Evolutionary conservation across 1,140 invertebrate species (phyloP), one percentile per base, ranked within the genome.

Genomic region (Coenobita brevimanus): DNA sequence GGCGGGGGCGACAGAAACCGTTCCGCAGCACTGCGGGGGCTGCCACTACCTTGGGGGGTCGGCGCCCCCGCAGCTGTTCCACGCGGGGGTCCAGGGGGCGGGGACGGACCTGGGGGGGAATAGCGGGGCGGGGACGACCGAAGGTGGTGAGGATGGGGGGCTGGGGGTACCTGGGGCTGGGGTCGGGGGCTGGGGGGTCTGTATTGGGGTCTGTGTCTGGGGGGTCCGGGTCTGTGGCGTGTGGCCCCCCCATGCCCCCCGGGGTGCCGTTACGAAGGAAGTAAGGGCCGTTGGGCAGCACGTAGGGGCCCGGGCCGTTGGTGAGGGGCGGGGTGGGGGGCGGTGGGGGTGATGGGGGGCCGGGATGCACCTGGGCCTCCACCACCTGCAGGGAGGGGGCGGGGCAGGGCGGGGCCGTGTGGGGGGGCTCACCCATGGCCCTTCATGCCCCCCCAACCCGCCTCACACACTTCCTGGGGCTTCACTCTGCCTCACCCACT

Each of bases 71-170:
- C 10, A 87, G 76, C 33, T 80, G 21, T 36, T 87, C 76, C 13
- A 87, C 84, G 1, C 84, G 76, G n/a, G 84, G 84, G 64, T 80
- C 84, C 64, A 80, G 64, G 15, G 84, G 84, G 1, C 84, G 76
- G 27, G 62, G 75, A 17, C 84, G 60, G 43, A 36, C 67, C 57
- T 62, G 78, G 2, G 50, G 33, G 0, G 43, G 41, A 17, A 2
- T 54, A 4, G 15, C 27, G 0, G 50, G 27, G 1, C 62, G 1
- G 43, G 81, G 67, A 1, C 81, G 41, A 3, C 84, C 76, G 50
- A 87, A 87, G n/a, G 84, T 80, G 15, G 84, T 87, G 41, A 87
- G 64, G 1, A 57, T 24, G 8, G 76, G 76, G 0, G 84, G 43
- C 30, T 60, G 36, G 3, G 41, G 38, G 4, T 38, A 13, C 33